Percentiles rank a stretch among this genome's conserved stretches.
phyloP scores from a whole-genome alignment of 2,113 vertebrate species.

The Cheilinus undulatus region DNA sequence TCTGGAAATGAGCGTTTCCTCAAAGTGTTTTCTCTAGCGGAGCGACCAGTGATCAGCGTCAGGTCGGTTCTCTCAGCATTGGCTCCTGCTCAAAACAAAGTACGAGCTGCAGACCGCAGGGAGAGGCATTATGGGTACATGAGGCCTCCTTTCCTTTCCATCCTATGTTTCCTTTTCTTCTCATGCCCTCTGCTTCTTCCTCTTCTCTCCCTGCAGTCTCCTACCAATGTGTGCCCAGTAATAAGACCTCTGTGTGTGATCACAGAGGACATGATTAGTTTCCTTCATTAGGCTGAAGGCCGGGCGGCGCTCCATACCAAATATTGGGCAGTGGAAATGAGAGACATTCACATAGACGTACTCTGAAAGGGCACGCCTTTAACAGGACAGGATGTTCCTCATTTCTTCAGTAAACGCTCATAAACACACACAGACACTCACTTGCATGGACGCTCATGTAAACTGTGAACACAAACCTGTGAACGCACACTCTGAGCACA shows the following conservation, averaged over 20 bases:
- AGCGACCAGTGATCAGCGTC: constrained; percentile 61
- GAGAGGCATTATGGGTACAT: constrained; percentile 52
- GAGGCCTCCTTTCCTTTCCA: constrained; percentile 46
- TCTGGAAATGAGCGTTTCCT: constrained; percentile 55
- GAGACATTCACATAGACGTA: constrained; percentile 38
- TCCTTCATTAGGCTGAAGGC: constrained; percentile 79
- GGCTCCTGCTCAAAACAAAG: too few relatives aligned
- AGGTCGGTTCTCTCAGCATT: constrained; percentile 30
- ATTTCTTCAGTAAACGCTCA: constrained; percentile 56
- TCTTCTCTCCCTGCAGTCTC: constrained; percentile 23
- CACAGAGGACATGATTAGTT: constrained; percentile 74
- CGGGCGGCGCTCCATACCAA: constrained; percentile 76
- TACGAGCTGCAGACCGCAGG: constrained; percentile 47
- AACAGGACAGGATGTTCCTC: constrained; percentile 62
- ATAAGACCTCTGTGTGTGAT: constrained; percentile 66
- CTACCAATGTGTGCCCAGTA: too few relatives aligned
- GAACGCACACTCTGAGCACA: constrained; percentile 36
- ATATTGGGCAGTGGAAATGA: constrained; percentile 81
- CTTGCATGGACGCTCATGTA: not conserved
- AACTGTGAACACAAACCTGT: constrained; percentile 1
- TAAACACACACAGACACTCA: constrained; percentile 13
- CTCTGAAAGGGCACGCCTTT: constrained; percentile 42
- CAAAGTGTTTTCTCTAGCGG: constrained; percentile 55
- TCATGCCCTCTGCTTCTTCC: constrained; percentile 19
- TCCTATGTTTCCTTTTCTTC: constrained; percentile 6